Evolutionary conservation across 2,113 vertebrate species (phyloP), one percentile per base, ranked within the genome.

Genomic region (Oostethus manadensis): DNA sequence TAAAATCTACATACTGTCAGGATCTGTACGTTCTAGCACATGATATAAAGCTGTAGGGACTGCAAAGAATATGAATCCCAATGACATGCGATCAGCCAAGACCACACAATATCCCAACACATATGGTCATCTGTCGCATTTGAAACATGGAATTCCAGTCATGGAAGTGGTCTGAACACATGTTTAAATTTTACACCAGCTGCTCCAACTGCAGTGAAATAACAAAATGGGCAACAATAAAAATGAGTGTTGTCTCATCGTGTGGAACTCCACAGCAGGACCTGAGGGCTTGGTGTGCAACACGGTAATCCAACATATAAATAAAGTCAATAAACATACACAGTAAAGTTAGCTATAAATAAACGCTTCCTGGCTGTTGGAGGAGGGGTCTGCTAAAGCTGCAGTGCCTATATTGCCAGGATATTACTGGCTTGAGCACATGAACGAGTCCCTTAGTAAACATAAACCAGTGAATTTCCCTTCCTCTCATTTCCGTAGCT

Each of bases 401-500:
- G 42, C 20, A 18, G 61, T 49, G 56, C 20, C 49, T 56, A 40
- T 11, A 40, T 60, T 60, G 51, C 60, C 42, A 54, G 46, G 42
- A 76, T 64, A 74, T 79, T 72, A 74, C 67, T 51, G 68, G 51
- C 69, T 66, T 45, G 56, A 68, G 46, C 16, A 44, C 43, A 56
- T 57, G 22, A 78, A 77, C 56, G 50, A 57, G 62, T 70, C 77
- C 64, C 77, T 62, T 11, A 63, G 71, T 69, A 61, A 66, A 65
- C 51, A 77, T 81, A 66, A 85, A 76, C 17, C 47, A 47, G 57
- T 60, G 51, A 48, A 76, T 71, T 62, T 75, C 55, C 63, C 62
- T 64, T 67, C 53, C 42, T 38, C 51, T 56, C 45, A 56, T 82
- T 68, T 62, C 56, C 63, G 56, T 51, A 43, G 54, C 51, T 68